A percentile compares a stretch with the other conserved stretches of the same genome.
Evolutionary conservation across 2,888 invertebrate species (phyloP).

Genomic region (Schizotus pectinicornis): DNA sequence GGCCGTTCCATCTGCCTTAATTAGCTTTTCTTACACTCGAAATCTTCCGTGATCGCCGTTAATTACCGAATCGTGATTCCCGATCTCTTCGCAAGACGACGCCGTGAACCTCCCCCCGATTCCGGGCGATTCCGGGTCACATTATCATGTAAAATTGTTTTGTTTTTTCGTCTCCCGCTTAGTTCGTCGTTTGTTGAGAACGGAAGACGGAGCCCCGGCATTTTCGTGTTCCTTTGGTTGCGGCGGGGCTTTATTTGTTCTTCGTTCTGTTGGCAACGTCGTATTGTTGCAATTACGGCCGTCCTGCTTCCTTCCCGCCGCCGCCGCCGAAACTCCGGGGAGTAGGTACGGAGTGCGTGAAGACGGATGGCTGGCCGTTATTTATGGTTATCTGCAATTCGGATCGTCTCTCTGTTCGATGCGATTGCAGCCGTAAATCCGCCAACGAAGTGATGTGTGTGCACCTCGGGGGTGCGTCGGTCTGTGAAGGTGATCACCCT

Average conservation of each 20-base stretch:
- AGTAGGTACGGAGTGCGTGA: conserved; percentile 27
- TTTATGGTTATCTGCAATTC: conserved; percentile 44
- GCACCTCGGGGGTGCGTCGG: conserved; percentile 45
- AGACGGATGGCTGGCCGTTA: conserved; percentile 42
- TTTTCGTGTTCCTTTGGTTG: conserved; percentile 40
- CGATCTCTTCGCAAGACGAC: too few relatives aligned
- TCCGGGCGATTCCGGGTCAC: too few relatives aligned
- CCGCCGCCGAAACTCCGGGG: neutral
- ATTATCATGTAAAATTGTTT: neutral
- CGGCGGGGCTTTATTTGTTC: conserved; percentile 31
- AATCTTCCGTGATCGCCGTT: neutral
- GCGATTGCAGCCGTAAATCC: conserved; percentile 43
- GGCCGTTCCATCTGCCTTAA: conserved; percentile 20
- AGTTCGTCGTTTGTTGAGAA: conserved; percentile 37
- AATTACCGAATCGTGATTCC: too few relatives aligned
- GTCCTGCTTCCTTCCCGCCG: conserved; percentile 12
- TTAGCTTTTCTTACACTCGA: conserved; percentile 20
- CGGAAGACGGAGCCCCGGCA: conserved; percentile 35
- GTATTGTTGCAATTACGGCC: conserved; percentile 38
- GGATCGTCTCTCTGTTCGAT: conserved; percentile 43
- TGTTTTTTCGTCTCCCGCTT: conserved; percentile 23
- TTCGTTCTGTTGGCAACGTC: conserved; percentile 35
- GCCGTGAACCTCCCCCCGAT: too few relatives aligned
- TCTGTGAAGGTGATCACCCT: conserved; percentile 36
- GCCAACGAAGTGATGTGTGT: conserved; percentile 46